Evolutionary conservation across 2,113 vertebrate genomes (phyloP), one percentile per base, ranked within the genome.

Genomic region (Sterna hirundo): DNA sequence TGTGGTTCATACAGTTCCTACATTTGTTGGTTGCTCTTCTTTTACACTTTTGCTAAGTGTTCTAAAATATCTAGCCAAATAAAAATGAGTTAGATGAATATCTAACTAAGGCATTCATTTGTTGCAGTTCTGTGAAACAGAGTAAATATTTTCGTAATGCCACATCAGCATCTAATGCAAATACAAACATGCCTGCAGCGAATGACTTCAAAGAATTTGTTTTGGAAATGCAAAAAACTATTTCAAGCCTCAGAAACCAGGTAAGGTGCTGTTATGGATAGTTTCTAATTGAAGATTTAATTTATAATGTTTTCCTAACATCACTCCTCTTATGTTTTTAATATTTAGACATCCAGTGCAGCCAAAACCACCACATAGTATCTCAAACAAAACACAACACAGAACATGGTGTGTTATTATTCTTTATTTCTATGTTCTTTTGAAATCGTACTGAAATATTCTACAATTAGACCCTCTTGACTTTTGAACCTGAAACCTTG

Each of bases 171-270:
- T 93, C 97, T 87, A 40, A 60, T 6, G 91, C 97, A 78, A 97
- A 88, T 71, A 97, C 93, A 40, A 98, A 98, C 84, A 96, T 97
- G 65, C 97, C 98, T 0, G 97, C 97, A 49, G 87, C 97, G 23
- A 99, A 88, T 47, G 99, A 99, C 97, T 99, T 99, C 98, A 99
- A 98, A 97, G 99, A 99, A 72, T 99, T 99, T 94, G 98, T 99
- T 89, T 87, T 98, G 36, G 99, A 99, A 96, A 99, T 99, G 99
- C 99, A 99, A 95, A 99, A 99, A 97, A 99, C 99, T 22, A 99
- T 99, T 96, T 98, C 98, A 51, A 98, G 98, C 97, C 99, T 99
- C 98, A 98, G 99, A 97, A 99, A 98, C 94, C 99, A 99, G 99
- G 99, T 99, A 81, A 90, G 26, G 27, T 77, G 34, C 22, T 69